Evolutionary conservation across 1,140 invertebrate genomes (phyloP), one percentile per base, ranked within the genome.

Genomic region (Uloborus diversus): DNA sequence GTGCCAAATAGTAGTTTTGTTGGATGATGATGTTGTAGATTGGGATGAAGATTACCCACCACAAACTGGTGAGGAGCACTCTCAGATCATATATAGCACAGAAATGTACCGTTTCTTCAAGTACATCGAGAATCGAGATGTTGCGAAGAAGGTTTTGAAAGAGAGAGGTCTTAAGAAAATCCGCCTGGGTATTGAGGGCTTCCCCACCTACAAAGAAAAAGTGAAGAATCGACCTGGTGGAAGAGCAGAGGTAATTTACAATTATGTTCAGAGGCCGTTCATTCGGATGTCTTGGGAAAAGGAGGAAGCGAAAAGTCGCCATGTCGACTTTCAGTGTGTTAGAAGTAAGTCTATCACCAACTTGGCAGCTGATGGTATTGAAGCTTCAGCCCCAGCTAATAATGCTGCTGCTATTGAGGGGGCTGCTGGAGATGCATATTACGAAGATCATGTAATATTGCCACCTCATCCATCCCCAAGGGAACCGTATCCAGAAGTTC

Each of bases 251-350:
- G 98, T 99, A 0, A 98, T 99, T 81, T 99, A 99, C 88, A 99
- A 99, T 87, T 99, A 99, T 86, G 97, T 99, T 0, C 98, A 99
- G 85, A 89, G 98, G n/a, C 98, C 98, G 0, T 99, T 99, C 86
- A 96, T 99, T 57, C 95, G 98, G 83, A 98, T 99, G 95, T 99
- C 97, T 0, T 99, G 98, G 98, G 98, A 99, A 86, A 99, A 99
- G 84, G 97, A 99, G 85, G 98, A 99, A 86, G 97, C 97, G 0
- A 99, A 98, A 84, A 98, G 96, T 86, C 91, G 98, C 4, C 98
- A 99, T 87, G 98, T 99, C 0, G 98, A 99, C 87, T 99, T 99
- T 86, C 93, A 97, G 87, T 97, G 96, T 85, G 94, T 97, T 14
- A 96, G 96, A 86, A 96, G 94, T 0, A 97, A 97, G 85, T 96